phyloP scores from a whole-genome alignment of 2,113 vertebrate species.

The Mus musculus region GRCm39 chr4:95244001-95244500 shows the following conservation, averaged over 20 bases:
- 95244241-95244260: not conserved
- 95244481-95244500: not conserved
- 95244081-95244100: not conserved
- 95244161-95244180: no score
- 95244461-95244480: not conserved
- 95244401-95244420: not conserved
- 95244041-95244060: not conserved
- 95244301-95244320: not conserved
- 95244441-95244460: not conserved
- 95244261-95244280: not conserved
- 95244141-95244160: not conserved
- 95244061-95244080: not conserved
- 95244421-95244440: not conserved
- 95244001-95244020: not conserved
- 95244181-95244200: not conserved
- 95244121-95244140: not conserved
- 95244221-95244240: not conserved
- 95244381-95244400: not conserved
- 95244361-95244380: not conserved
- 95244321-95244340: not conserved
- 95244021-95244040: not conserved
- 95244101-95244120: not conserved
- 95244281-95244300: not conserved
- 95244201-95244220: not conserved
- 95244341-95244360: not conserved